Percentiles rank a stretch among this genome's conserved stretches.
Conservation (phyloP, 2,888 invertebrate species). For the Seira sanloemensis region DNA sequence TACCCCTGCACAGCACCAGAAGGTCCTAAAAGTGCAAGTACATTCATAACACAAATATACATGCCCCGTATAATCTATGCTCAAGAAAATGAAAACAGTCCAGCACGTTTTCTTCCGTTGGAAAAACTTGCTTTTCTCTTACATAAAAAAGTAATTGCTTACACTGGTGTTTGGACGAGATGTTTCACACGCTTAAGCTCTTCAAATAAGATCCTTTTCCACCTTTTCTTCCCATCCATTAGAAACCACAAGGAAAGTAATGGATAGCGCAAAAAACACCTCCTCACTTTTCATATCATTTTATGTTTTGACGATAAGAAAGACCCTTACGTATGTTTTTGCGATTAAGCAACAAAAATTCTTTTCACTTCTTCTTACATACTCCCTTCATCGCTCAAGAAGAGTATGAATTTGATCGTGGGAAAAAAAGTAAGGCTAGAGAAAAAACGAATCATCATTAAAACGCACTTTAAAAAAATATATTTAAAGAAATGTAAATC, state of each 20-base stretch:
- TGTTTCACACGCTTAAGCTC: slow-evolving; percentile 4
- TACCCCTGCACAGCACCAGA: slow-evolving; percentile 5
- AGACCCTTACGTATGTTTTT: not conserved
- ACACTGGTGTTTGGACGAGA: slow-evolving; percentile 1
- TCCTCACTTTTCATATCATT: not conserved
- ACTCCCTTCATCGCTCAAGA: too few species aligned
- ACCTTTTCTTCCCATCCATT: slow-evolving; percentile 1
- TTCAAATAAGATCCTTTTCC: slow-evolving; percentile 4
- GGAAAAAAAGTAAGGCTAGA: too few species aligned
- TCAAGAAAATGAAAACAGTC: not conserved
- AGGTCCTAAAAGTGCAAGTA: slow-evolving; percentile 40
- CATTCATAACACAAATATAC: not conserved
- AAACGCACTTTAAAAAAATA: too few species aligned
- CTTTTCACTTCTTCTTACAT: too few species aligned
- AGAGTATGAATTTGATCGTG: too few species aligned
- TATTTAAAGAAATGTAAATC: too few species aligned
- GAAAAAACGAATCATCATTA: too few species aligned
- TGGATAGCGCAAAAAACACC: slow-evolving; percentile 3
- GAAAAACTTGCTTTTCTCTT: not conserved
- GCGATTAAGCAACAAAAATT: not conserved
- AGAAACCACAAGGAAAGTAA: not conserved
- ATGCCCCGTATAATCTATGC: not conserved
- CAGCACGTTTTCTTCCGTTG: not conserved
- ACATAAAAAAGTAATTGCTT: not conserved
- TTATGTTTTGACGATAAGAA: not conserved